Percentiles rank a stretch among this genome's conserved stretches.
These are phyloP conservation scores for Climacteris rufus DNA, from an alignment of 2,113 vertebrate genomes.

Conservation along the genomic window DNA sequence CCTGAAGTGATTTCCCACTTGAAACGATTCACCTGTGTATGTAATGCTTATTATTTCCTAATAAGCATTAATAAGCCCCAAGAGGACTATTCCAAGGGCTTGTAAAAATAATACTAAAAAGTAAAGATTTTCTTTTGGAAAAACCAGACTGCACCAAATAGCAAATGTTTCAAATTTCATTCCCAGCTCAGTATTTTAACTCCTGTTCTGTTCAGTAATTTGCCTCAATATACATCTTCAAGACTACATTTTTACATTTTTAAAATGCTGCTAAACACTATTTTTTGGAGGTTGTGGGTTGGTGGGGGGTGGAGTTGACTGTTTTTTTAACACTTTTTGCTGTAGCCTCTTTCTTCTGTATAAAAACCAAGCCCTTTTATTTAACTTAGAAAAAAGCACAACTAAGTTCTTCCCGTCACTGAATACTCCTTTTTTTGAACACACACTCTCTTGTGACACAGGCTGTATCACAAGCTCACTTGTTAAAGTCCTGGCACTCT, in stretches of 20 bases:
- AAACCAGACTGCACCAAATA: neutral
- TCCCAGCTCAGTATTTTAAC: neutral
- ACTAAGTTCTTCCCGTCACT: neutral
- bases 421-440: neutral
- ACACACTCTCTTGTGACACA: neutral
- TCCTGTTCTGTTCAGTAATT: neutral
- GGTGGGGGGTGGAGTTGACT: rapidly evolving
- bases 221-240: neutral
- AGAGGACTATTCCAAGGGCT: neutral
- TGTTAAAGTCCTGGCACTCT: neutral
- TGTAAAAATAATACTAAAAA: neutral
- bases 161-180: neutral
- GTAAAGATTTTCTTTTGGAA: neutral
- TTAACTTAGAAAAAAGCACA: neutral
- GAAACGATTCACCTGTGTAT: neutral
- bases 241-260: neutral
- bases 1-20: neutral
- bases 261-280: neutral
- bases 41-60: neutral
- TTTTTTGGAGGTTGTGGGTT: neutral
- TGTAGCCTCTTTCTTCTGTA: neutral
- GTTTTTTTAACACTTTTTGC: neutral
- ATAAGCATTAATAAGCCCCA: neutral
- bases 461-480: neutral
- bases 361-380: neutral